These are phyloP conservation scores for Colossoma macropomum DNA, from an alignment of 2,113 vertebrate genomes.

Conservation along the genomic window DNA sequence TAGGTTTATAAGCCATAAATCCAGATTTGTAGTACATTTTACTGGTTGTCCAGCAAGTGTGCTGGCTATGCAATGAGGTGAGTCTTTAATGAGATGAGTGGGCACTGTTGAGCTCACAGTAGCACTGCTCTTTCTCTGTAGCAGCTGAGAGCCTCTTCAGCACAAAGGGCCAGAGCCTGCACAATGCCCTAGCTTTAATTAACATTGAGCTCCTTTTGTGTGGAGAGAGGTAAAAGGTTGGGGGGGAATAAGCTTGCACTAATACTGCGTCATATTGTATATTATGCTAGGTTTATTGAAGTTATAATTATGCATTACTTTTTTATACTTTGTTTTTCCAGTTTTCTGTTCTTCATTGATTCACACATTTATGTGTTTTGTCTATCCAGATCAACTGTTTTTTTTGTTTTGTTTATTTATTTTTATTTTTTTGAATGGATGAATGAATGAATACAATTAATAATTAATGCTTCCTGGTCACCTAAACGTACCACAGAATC, in stretches of 20 bases:
- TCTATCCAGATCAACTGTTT: background rate
- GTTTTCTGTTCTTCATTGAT: background rate
- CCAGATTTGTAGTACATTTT: slow-evolving; percentile 11
- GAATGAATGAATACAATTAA: background rate
- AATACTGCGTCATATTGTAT: slow-evolving; percentile 3
- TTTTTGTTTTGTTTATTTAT: background rate
- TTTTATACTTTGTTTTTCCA: background rate
- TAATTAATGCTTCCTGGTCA: slow-evolving; percentile 8
- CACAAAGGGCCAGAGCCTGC: slow-evolving; percentile 47
- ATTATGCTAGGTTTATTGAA: background rate
- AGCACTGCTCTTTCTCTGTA: slow-evolving; percentile 26
- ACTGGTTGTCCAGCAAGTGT: slow-evolving; percentile 1
- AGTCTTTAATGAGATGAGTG: slow-evolving; percentile 60
- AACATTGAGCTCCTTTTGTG: slow-evolving; percentile 47
- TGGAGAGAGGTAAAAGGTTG: background rate
- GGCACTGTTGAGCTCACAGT: slow-evolving; percentile 42
- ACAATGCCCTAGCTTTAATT: slow-evolving; percentile 56
- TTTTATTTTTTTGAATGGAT: background rate
- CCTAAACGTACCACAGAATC: background rate
- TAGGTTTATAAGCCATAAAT: slow-evolving; percentile 10
- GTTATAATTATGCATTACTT: background rate
- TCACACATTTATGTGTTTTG: background rate
- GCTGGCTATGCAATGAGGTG: slow-evolving; percentile 36
- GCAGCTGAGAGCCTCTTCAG: slow-evolving; percentile 52
- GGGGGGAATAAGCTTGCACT: slow-evolving; percentile 26